Base-by-base conservation (phyloP, 2,113 vertebrate species). In the Setophaga kirtlandii region DNA sequence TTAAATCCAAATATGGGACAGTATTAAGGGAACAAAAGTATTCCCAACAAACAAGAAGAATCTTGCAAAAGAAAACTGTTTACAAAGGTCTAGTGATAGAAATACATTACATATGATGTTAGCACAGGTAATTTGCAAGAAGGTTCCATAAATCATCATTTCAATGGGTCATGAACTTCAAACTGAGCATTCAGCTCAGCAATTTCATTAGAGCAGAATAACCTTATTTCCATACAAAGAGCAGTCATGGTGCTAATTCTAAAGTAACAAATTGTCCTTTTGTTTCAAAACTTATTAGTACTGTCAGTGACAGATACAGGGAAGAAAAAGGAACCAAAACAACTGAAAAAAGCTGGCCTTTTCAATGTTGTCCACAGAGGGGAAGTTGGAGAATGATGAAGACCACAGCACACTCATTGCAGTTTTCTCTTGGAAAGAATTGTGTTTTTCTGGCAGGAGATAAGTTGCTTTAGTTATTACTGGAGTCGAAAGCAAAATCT, bases 161-260 rank as follows among this genome's bases (percentile, higher is more conserved):
- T 92, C 76, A 68, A 1, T 87, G 67, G 86, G 75, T 94, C 87
- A 27, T 63, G 91, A 96, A 93, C 94, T 89, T 95, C 75, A 87
- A 89, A 91, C 90, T 95, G 81, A 90, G 93, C 88, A 68, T 96
- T 96, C 86, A 79, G 91, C 67, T 96, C 91, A 95, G 60, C 81
- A 87, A 42, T 95, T 90, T 96, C 81, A 65, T 84, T 90, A 78
- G 78, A 90, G 74, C 86, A 88, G 59, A 97, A 96, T 95, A 87
- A 94, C 81, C 74, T 87, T 92, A 91, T 95, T 96, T 97, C 88
- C 93, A 94, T 83, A 92, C 22, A 35, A 78, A 79, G 52, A 95
- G 80, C 87, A 93, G 83, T 94, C 93, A 74, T 9, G 5, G 46
- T 88, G 89, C 83, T 94, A 93, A 94, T 96, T 84, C 85, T 84